A percentile compares a stretch with the other conserved stretches of the same genome.
Evolutionary conservation across 2,113 vertebrate species (phyloP).

Genomic region (Passer domesticus): DNA sequence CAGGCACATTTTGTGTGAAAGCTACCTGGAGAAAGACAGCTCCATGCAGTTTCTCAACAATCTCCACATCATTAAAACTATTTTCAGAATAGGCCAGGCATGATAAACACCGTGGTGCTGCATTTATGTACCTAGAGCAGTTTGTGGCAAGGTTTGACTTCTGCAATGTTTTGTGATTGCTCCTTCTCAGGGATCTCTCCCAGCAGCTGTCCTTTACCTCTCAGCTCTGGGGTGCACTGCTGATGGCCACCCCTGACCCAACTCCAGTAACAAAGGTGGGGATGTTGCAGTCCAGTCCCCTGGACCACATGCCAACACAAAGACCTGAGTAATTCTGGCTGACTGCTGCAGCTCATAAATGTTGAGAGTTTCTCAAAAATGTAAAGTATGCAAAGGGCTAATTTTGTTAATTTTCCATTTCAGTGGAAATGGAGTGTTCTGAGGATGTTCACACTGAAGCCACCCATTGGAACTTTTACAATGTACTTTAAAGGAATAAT

Average conservation of each 20-base stretch:
- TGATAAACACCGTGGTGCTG: background rate
- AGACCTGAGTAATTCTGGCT: background rate
- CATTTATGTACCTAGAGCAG: background rate
- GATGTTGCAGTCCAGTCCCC: background rate
- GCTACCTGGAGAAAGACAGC: background rate
- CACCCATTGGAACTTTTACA: background rate
- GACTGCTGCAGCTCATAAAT: background rate
- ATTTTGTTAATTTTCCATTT: slow-evolving; percentile 10
- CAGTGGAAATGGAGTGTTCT: background rate
- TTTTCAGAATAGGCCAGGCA: background rate
- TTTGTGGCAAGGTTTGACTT: background rate
- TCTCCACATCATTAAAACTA: background rate
- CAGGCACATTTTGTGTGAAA: background rate
- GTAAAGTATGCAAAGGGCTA: background rate
- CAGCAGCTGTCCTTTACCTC: background rate
- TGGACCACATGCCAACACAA: background rate
- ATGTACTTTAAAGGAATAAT: background rate
- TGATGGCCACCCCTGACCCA: background rate
- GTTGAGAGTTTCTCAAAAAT: background rate
- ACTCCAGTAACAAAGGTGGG: background rate
- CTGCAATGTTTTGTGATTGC: background rate
- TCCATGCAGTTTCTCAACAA: background rate
- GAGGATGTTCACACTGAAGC: background rate
- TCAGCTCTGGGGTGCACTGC: background rate
- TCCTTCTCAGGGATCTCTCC: background rate